Base-by-base conservation (phyloP, 2,888 invertebrate species). In the Drosophila cracens region DNA sequence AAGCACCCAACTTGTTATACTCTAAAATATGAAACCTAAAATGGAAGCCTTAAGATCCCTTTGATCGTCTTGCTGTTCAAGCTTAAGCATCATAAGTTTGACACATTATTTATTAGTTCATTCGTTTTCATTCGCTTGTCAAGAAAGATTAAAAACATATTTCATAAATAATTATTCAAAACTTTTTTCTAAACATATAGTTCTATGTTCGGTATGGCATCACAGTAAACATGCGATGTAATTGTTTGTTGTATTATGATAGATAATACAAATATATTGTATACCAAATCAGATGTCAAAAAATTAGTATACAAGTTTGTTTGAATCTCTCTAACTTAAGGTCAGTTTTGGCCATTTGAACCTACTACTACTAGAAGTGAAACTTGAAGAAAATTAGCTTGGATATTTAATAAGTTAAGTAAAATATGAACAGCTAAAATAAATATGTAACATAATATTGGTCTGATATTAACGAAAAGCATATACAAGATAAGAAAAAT, bases 1-100 rank as follows among this genome's bases (percentile, higher is more conserved):
- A 58, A 67, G 61, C 67, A 77, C 52, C 6, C 29, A 11, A 31
- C 48, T 27, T 2, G 3, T 8, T n/a, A 78, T 81, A 68, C 78
- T 27, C 78, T 77, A 40, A 52, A 57, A 54, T 43, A 13, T 34
- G 27, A 3, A 6, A 36, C 10, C 33, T 5, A 10, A 43, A 34
- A 25, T 21, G 34, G 4, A 40, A 40, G 7, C 21, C 21, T 43
- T 11, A 11, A 21, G 46, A 46, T 4, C 21, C 46, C 16, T 16
- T 46, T 25, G 7, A 46, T 46, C 21, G 13, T 21, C 7, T 16
- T 25, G 7, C 21, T 4, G 7, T 21, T 46, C 13, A 1, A 13
- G 7, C 21, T 21, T 16, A 46, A 13, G 18, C 46, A 21, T 1
- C 13, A 0, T 7, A 6, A 13, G 2, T 13, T 21, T 21, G 7